Percentiles rank a stretch among this genome's conserved stretches.
Conservation (phyloP, 2,113 vertebrate species). For the Cavia porcellus region DNA sequence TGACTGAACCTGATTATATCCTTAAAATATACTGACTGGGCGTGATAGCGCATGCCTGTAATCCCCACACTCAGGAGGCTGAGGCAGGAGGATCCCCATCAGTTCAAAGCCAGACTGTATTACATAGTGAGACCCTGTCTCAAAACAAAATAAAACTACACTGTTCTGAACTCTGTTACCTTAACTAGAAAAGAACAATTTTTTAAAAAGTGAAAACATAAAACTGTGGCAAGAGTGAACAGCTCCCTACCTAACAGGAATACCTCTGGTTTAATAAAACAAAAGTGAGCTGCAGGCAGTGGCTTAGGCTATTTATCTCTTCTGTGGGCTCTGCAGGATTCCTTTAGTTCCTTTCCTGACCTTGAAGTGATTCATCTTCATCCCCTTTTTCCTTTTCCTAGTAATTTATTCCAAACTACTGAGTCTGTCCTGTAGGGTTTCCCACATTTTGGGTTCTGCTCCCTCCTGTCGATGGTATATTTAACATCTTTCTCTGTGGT, state of each 20-base stretch:
- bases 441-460: background rate
- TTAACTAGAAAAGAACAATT: background rate
- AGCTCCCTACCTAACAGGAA: background rate
- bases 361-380: background rate
- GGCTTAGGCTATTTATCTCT: background rate
- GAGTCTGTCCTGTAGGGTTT: background rate
- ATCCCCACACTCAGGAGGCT: background rate
- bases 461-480: background rate
- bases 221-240: background rate
- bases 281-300: background rate
- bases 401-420: background rate
- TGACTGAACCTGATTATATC: background rate
- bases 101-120: background rate
- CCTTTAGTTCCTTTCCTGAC: background rate
- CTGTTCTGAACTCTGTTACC: background rate
- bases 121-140: background rate
- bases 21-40: background rate
- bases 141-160: background rate
- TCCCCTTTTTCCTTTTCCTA: background rate
- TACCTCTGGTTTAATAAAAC: background rate
- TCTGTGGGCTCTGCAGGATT: background rate
- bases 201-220: background rate
- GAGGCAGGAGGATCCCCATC: background rate
- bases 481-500: background rate
- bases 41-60: background rate